These are phyloP conservation scores for Equus przewalskii DNA, from an alignment of 2,113 vertebrate genomes.

Conservation along the genomic window DNA sequence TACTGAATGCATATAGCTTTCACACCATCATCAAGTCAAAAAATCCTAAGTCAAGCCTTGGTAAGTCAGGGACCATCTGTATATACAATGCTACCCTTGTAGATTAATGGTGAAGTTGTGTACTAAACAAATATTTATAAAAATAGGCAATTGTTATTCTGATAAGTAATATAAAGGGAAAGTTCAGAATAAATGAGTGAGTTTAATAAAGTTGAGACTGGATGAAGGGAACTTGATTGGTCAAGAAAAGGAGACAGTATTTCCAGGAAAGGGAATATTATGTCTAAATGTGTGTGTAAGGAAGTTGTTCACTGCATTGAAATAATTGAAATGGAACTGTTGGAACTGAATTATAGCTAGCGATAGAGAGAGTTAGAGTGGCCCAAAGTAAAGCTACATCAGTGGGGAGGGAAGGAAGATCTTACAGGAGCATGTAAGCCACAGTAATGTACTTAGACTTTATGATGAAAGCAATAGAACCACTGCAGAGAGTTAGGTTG, in stretches of 20 bases:
- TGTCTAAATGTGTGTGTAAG: not conserved
- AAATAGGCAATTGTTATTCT: not conserved
- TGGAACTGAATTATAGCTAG: not conserved
- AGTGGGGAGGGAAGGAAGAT: rapidly evolving
- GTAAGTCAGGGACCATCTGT: too few species aligned
- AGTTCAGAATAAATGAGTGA: not conserved
- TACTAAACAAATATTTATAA: not conserved
- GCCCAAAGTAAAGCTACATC: not conserved
- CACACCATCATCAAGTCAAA: too few species aligned
- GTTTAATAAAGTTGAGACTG: not conserved
- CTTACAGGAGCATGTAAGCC: not conserved
- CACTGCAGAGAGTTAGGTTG: not conserved
- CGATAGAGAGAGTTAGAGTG: not conserved
- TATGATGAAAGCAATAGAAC: not conserved
- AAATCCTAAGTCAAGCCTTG: too few species aligned
- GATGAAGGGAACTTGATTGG: not conserved
- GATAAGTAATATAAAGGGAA: not conserved
- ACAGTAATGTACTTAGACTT: not conserved
- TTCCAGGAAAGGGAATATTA: not conserved
- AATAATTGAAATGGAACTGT: not conserved
- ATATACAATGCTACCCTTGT: not conserved
- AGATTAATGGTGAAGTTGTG: not conserved
- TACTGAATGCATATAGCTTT: too few species aligned
- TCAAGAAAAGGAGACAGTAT: not conserved
- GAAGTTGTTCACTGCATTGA: not conserved